These are phyloP conservation scores for Semnornis frantzii DNA, from an alignment of 2,113 vertebrate species.

Conservation along the genomic window DNA sequence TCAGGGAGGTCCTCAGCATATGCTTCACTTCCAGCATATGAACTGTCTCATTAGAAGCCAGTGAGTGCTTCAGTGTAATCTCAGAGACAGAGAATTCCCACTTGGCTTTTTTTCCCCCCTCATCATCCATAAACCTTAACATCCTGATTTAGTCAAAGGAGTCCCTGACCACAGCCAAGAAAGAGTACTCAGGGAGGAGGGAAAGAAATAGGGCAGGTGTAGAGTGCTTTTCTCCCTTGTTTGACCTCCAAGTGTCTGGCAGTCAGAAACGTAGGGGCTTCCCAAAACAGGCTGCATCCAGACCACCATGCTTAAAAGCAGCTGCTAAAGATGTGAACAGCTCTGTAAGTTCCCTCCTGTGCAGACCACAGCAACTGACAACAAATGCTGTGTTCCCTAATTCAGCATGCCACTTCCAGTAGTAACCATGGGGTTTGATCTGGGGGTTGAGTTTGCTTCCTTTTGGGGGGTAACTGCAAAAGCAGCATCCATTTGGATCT, in stretches of 20 bases:
- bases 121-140: background rate
- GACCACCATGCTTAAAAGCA: background rate
- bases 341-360: background rate
- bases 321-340: background rate
- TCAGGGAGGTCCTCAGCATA: background rate
- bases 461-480: background rate
- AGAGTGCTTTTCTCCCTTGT: fast-evolving
- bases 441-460: background rate
- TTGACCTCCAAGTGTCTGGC: background rate
- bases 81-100: background rate
- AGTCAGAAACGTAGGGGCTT: background rate
- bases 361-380: background rate
- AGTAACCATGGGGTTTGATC: background rate
- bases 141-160: background rate
- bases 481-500: background rate
- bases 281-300: background rate
- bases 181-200: background rate
- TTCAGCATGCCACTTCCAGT: background rate
- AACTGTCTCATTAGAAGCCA: background rate
- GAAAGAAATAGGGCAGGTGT: background rate
- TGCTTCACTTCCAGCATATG: background rate
- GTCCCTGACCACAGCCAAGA: fast-evolving
- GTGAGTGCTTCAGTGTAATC: fast-evolving
- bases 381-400: background rate
- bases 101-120: background rate